Evolutionary conservation across 2,888 invertebrate genomes (phyloP), one percentile per base, ranked within the genome.

Genomic region (Caradrina kadenii): DNA sequence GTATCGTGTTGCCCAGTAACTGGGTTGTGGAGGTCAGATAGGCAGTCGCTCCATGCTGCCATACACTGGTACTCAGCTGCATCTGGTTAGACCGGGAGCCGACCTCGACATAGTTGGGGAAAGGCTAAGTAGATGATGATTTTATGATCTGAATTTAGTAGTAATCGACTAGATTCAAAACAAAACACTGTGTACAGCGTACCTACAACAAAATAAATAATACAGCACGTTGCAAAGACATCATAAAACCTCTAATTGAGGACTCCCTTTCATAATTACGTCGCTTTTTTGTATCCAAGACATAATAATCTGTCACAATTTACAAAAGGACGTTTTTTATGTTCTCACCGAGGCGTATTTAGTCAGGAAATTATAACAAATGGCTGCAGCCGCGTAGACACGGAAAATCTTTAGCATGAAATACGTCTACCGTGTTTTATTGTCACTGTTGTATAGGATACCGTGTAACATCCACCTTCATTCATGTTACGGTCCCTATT

Each of bases 301-400:
- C 82, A 88, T 86, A 87, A 89, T 89, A 88, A 90, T 91, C 89
- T 91, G 88, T 92, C 89, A 89, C 87, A 91, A 91, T 92, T 91
- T 91, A 81, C 74, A 81, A 81, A 76, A 73, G 10, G 31, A 55
- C 76, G 71, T 79, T 86, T 89, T 89, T 88, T 87, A 87, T 87
- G 78, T 80, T 85, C 86, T 83, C 81, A 82, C 83, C 76, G 69
- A 77, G 69, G 75, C 82, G 80, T 88, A 83, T 91, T 90, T 85
- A 86, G 84, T 76, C 69, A 82, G 87, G 82, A 89, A 90, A 92
- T 92, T 88, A 85, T 89, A 87, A 92, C 88, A 88, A 92, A 92
- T 92, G 88, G 84, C 50, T 78, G 79, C 64, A 65, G 80, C 76
- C 61, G 69, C 73, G 81, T 58, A 76, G 77, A 76, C 79, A 73